Base-by-base conservation (phyloP, 92 coral and sea anemone species). In the Zoanthus solanderi region DNA sequence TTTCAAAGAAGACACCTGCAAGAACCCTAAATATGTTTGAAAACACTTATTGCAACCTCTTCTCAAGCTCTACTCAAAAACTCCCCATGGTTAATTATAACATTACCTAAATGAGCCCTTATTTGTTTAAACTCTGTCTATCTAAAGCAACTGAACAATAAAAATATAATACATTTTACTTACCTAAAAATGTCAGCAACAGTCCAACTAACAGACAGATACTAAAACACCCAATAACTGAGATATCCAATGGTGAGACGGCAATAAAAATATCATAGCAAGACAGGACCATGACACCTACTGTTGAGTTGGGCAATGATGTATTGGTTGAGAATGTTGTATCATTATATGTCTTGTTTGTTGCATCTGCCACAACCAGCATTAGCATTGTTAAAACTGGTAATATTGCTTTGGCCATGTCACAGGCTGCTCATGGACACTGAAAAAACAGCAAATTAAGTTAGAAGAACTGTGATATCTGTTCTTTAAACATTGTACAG, bases 151-250 rank as follows among this genome's bases (percentile, higher is more conserved):
- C 29, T 13, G 69, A 13, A 4, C 6, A 44, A 8, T 13, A 13
- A 14, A 6, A 18, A 29, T 14, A 8, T 18, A 10, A 28, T 23
- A 80, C 42, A 67, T 11, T 14, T 9, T n/a, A 66, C 85, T 81
- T 66, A 81, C 85, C 85, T n/a, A 66, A 28, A 61, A 81, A 81
- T 30, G 67, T 42, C 30, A 81, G 85, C 85, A 81, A 10, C 61
- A 81, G 28, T 10, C 85, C 75, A 28, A 81, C 53, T 6, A 81
- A 28, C 28, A 81, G 23, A n/a, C 85, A 81, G 23, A 81, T 46
- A 81, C 85, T 65, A 42, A 81, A 81, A 47, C 85, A 81, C 12
- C 46, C 45, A 66, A 81, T 13, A 52, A 66, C 85, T 14, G 85
- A 75, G 44, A 81, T 47, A 54, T 81, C 71, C 12, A 42, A 75